Percentiles rank a stretch among this genome's conserved stretches.
phyloP scores from a whole-genome alignment of 2,888 invertebrate species.

The Oasisia sp. region DNA sequence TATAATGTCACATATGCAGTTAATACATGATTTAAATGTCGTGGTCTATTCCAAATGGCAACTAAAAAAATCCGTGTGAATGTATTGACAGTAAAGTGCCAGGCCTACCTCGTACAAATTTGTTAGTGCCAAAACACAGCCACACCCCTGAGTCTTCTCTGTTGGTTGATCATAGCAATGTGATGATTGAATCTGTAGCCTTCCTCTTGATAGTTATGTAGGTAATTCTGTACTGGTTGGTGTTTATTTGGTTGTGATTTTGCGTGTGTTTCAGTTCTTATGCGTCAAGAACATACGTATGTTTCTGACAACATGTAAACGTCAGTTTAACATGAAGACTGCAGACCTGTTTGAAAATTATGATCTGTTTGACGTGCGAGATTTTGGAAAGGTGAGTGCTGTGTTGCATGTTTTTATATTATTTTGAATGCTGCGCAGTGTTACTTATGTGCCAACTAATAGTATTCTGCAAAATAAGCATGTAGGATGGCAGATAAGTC shows the following conservation, averaged over 20 bases:
- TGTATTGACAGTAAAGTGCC: not conserved
- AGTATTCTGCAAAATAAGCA: no score
- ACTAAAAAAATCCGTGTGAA: not conserved
- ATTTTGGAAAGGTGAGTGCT: slow-evolving; percentile 82
- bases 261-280: slow-evolving; percentile 79
- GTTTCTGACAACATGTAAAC: slow-evolving; percentile 88
- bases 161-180: not conserved
- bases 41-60: not conserved
- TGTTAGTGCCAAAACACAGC: not conserved
- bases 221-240: not conserved
- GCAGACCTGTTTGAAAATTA: slow-evolving; percentile 91
- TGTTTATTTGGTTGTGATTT: slow-evolving; percentile 22
- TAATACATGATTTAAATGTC: not conserved
- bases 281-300: slow-evolving; percentile 94
- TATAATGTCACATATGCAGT: not conserved
- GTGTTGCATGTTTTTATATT: not conserved
- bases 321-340: slow-evolving; percentile 84
- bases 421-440: not conserved
- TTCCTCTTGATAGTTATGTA: not conserved
- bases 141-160: not conserved
- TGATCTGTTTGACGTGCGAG: slow-evolving; percentile 94
- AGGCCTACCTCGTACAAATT: not conserved
- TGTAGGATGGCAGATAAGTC: no score
- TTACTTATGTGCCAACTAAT: not conserved
- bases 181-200: not conserved